phyloP scores from a whole-genome alignment of 1,140 invertebrate species.

The Drosophila bifasciata region DNA sequence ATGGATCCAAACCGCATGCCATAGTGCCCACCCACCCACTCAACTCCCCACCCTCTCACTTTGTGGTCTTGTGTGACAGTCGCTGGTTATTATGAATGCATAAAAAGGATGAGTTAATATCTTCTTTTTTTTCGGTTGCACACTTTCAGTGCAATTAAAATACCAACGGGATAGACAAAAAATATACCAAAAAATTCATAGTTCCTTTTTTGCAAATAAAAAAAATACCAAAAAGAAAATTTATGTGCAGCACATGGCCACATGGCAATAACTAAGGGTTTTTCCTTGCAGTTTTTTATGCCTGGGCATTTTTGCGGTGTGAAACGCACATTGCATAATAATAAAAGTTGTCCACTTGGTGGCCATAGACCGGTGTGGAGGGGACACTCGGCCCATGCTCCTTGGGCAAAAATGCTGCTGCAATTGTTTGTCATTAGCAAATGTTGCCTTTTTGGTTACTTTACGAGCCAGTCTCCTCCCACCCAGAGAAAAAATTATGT shows the following conservation, averaged over 20 bases:
- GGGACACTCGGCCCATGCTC: conserved; percentile 11
- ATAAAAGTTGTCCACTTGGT: conserved; percentile 50
- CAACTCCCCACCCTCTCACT: neutral
- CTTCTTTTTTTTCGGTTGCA: conserved; percentile 37
- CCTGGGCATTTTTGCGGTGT: conserved; percentile 31
- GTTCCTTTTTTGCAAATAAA: conserved; percentile 34
- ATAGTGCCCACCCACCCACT: neutral
- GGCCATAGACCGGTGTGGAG: conserved; percentile 2
- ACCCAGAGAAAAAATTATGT: neutral
- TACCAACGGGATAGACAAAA: conserved; percentile 42
- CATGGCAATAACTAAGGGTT: conserved; percentile 51
- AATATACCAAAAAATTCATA: conserved; percentile 9
- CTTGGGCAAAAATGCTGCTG: conserved; percentile 20
- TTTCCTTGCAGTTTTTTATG: conserved; percentile 6
- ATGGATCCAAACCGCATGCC: conserved; percentile 16
- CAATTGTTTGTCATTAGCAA: conserved; percentile 80
- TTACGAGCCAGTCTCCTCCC: conserved; percentile 46
- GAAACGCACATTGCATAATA: conserved; percentile 75
- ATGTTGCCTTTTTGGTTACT: conserved; percentile 71
- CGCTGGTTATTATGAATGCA: conserved; percentile 73
- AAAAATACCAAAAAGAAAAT: conserved; percentile 68
- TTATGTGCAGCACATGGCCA: conserved; percentile 73
- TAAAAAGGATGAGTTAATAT: conserved; percentile 74
- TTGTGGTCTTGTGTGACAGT: conserved; percentile 63
- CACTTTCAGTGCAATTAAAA: conserved; percentile 76